phyloP scores from a whole-genome alignment of 64 coral and sea anemone genomes.

The Montipora foliosa region DNA sequence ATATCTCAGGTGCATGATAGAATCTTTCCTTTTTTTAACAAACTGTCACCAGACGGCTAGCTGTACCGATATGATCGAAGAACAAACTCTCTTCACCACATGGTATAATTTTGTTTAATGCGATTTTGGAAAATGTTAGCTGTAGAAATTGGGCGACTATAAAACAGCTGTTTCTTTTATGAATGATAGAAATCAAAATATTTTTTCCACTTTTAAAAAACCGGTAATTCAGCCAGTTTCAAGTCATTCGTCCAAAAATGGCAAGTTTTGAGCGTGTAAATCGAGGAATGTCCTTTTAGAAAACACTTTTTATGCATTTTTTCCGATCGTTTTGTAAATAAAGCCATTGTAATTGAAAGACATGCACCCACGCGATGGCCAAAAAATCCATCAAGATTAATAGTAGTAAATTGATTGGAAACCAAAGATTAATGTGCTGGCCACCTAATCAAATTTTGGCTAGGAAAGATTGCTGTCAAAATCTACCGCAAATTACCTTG shows the following conservation, averaged over 20 bases:
- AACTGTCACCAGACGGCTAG: background rate
- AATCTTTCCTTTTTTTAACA: no score
- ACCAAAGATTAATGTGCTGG: slow-evolving; percentile 24
- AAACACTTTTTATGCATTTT: background rate
- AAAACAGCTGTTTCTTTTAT: background rate
- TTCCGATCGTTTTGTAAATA: no score
- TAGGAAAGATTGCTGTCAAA: background rate
- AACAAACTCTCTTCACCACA: background rate
- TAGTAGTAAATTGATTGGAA: background rate
- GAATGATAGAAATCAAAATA: background rate
- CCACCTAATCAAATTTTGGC: background rate
- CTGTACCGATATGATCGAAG: background rate
- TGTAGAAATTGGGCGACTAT: background rate
- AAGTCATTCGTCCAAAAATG: background rate
- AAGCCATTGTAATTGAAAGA: background rate
- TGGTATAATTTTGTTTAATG: background rate
- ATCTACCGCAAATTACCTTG: slow-evolving; percentile 12
- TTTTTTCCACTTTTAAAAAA: no score
- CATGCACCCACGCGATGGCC: slow-evolving; percentile 4
- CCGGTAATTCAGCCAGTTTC: no score
- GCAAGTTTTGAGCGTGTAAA: background rate
- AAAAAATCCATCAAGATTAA: slow-evolving; percentile 5
- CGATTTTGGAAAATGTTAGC: background rate
- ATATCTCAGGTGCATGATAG: no score
- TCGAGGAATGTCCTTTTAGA: slow-evolving; percentile 6